These are phyloP conservation scores for Ploceus nigricollis DNA, from an alignment of 2,113 vertebrate genomes.

Conservation along the genomic window DNA sequence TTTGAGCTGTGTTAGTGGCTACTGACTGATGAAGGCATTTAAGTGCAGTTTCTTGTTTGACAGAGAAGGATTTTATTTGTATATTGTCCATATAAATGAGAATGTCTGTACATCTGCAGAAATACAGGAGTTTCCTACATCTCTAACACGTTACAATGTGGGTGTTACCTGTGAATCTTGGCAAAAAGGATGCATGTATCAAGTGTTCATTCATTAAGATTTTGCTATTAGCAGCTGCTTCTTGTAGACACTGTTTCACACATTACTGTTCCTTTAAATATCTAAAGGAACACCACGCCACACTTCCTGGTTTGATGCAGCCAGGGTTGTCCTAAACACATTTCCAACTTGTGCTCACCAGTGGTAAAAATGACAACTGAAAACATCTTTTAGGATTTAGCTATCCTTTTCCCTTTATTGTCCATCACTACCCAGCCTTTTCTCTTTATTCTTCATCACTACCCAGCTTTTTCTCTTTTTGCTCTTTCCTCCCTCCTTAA, in stretches of 20 bases:
- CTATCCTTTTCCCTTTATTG: background rate
- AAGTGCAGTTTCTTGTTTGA: background rate
- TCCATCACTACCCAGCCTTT: background rate
- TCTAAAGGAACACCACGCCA: background rate
- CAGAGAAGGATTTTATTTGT: background rate
- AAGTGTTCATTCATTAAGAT: background rate
- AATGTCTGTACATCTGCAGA: background rate
- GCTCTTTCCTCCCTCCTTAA: background rate
- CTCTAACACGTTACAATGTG: background rate
- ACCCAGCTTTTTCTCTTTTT: background rate
- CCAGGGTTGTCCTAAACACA: background rate
- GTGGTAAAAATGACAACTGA: background rate
- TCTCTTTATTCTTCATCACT: background rate
- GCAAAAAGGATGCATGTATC: background rate
- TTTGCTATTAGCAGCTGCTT: background rate
- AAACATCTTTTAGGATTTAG: background rate
- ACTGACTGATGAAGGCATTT: background rate
- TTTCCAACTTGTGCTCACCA: background rate
- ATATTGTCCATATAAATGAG: background rate
- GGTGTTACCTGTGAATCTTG: background rate
- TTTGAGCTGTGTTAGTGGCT: background rate
- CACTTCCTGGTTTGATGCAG: background rate
- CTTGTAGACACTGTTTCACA: background rate
- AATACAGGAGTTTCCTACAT: background rate
- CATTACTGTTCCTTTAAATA: background rate